Evolutionary conservation across 1,140 invertebrate genomes (phyloP).

Genomic region (Pseudoatta argentina): DNA sequence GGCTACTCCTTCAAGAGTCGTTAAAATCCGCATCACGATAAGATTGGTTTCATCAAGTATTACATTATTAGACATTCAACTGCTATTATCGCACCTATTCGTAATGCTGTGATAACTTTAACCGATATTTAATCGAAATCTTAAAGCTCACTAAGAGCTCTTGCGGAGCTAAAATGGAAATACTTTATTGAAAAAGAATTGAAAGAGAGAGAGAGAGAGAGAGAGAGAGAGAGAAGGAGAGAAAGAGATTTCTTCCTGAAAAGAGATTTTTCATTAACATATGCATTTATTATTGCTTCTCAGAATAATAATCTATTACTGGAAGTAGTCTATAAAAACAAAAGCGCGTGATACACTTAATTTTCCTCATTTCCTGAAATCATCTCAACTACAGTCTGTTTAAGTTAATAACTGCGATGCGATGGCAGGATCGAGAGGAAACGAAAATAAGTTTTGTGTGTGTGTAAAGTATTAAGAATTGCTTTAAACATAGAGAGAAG

Average conservation of each 20-base stretch:
- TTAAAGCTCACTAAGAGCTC: background rate
- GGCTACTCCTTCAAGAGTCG: slow-evolving; percentile 1
- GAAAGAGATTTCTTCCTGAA: background rate
- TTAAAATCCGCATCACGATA: slow-evolving; percentile 21
- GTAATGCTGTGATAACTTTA: background rate
- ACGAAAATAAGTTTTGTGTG: slow-evolving; percentile 1
- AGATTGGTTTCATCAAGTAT: slow-evolving; percentile 33
- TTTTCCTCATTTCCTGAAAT: slow-evolving; percentile 53
- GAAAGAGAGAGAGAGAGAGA: background rate
- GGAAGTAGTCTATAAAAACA: slow-evolving; percentile 34
- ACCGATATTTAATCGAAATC: slow-evolving; percentile 17
- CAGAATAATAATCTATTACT: slow-evolving; percentile 7
- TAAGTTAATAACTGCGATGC: slow-evolving; percentile 39
- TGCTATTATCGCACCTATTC: background rate
- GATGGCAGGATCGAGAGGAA: slow-evolving; percentile 34
- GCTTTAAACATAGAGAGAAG: no score
- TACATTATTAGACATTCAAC: slow-evolving; percentile 15
- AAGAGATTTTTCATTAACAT: background rate
- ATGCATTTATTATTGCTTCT: background rate
- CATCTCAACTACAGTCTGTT: slow-evolving; percentile 35
- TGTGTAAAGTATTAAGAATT: no score
- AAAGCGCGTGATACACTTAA: slow-evolving; percentile 45
- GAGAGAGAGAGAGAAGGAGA: background rate
- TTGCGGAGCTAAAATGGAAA: background rate
- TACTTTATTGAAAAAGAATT: background rate